phyloP scores from a whole-genome alignment of 2,888 invertebrate species.

The Oscheius sp. region DNA sequence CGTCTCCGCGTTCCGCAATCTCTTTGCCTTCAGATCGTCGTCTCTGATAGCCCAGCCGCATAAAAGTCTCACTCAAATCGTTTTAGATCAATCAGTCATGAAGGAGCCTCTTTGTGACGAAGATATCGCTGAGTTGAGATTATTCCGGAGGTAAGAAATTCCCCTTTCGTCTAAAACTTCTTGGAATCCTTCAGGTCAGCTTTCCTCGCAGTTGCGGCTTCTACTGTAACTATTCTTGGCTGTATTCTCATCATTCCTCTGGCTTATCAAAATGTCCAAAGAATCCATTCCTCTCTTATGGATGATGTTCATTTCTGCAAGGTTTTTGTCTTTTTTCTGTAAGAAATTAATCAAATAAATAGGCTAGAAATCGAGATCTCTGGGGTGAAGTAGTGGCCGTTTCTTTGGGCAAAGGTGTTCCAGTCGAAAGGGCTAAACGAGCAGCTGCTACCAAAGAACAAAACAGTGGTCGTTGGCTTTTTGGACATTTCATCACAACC shows the following conservation, averaged over 20 bases:
- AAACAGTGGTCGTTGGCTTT: constrained; percentile 56
- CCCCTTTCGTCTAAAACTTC: neutral
- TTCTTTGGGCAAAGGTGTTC: constrained; percentile 56
- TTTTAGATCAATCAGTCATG: neutral
- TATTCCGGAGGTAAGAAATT: constrained; percentile 7
- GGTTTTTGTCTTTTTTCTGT: constrained; percentile 38
- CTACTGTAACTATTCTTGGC: constrained; percentile 66
- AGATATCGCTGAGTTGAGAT: constrained; percentile 9
- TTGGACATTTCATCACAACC: constrained; percentile 57
- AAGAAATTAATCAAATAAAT: constrained; percentile 30
- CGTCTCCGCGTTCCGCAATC: constrained; percentile 16
- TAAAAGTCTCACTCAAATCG: neutral
- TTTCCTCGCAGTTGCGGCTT: constrained; percentile 66
- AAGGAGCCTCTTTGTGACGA: constrained; percentile 25
- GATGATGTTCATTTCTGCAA: constrained; percentile 66
- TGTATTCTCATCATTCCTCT: constrained; percentile 67
- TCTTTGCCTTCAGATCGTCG: neutral
- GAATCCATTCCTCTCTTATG: constrained; percentile 61
- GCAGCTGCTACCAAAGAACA: constrained; percentile 26
- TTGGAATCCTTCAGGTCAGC: constrained; percentile 42
- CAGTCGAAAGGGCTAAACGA: constrained; percentile 36
- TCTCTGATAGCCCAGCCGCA: neutral
- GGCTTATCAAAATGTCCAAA: constrained; percentile 68
- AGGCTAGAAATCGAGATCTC: constrained; percentile 66
- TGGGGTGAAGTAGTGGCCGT: constrained; percentile 67